Conservation (phyloP, 2,113 vertebrate species). For the Hippocampus barbouri region DNA sequence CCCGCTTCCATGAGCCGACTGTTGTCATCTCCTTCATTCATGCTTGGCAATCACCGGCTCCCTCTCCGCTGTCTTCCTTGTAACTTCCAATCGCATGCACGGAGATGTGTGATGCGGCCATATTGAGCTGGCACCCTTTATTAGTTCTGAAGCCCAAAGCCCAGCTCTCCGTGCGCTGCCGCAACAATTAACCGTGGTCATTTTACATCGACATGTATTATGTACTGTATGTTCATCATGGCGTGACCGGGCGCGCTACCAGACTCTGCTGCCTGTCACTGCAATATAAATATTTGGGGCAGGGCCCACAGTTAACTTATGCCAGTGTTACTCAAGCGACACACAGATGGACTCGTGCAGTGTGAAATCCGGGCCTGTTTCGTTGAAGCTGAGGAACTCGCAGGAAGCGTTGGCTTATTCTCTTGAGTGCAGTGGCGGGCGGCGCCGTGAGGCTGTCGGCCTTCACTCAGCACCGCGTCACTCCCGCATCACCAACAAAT, state of each 20-base stretch:
- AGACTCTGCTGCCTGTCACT: neutral
- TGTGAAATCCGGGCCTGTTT: no score
- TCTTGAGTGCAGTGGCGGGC: no score
- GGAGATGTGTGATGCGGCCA: neutral
- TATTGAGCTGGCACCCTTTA: neutral
- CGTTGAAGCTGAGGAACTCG: no score
- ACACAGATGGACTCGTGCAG: no score
- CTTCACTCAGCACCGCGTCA: no score
- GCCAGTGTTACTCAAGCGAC: no score
- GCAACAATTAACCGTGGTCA: neutral
- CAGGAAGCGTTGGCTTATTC: no score
- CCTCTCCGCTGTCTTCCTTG: neutral
- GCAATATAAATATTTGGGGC: neutral
- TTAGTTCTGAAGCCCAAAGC: neutral
- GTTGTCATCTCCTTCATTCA: slow-evolving; percentile 5
- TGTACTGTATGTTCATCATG: neutral
- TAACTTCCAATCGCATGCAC: neutral
- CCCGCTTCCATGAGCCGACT: neutral
- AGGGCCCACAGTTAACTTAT: no score
- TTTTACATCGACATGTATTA: neutral
- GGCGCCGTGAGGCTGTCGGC: no score
- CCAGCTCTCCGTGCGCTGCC: neutral
- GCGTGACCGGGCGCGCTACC: neutral
- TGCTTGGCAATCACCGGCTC: neutral
- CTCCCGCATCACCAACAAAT: no score